Evolutionary conservation across 2,888 invertebrate species (phyloP), one percentile per base, ranked within the genome.

Genomic region (Marronus borbonicus): DNA sequence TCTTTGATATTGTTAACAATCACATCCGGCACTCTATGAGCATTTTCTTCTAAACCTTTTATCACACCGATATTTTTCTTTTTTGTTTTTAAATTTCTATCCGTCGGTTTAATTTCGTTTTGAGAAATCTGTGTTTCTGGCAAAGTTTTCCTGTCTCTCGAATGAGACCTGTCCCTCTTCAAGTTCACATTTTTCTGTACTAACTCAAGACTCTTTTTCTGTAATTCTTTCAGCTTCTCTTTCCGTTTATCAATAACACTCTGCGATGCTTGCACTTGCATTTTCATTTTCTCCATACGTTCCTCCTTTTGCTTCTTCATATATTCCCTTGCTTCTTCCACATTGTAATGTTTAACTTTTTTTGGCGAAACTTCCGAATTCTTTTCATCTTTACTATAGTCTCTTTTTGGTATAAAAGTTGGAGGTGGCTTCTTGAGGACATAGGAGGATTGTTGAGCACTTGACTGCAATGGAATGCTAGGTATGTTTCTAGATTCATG

Each of bases 221-320:
- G 88, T 20, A 91, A 83, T 76, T 90, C 89, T 75, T 89, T 85
- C 24, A 91, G 83, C 78, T 89, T 89, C 75, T 78, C 76, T 62
- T 79, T 79, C 12, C 77, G 66, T 5, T 64, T n/a, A 36, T 78
- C 76, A 31, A 78, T 62, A 2, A 65, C 69, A 77, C 80, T 82
- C 49, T 81, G 79, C 14, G 80, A 80, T 66, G 84, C 81, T 31
- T 83, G 83, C n/a, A 83, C 82, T 77, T 89, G 88, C 76, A 86
- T 85, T 79, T 88, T 86, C 77, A 86, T 82, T 78, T 87, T 85
- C 74, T 88, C 86, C 60, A 87, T 85, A 10, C 92, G 86, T 82
- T 90, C 90, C 77, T 89, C 89, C 82, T 88, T 90, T 84, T 92
- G 91, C 81, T 90, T 90, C 81, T 89, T 89, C 81, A 92, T 92